Evolutionary conservation across 1,140 invertebrate genomes (phyloP), one percentile per base, ranked within the genome.

Genomic region (Nixonia krombeini): DNA sequence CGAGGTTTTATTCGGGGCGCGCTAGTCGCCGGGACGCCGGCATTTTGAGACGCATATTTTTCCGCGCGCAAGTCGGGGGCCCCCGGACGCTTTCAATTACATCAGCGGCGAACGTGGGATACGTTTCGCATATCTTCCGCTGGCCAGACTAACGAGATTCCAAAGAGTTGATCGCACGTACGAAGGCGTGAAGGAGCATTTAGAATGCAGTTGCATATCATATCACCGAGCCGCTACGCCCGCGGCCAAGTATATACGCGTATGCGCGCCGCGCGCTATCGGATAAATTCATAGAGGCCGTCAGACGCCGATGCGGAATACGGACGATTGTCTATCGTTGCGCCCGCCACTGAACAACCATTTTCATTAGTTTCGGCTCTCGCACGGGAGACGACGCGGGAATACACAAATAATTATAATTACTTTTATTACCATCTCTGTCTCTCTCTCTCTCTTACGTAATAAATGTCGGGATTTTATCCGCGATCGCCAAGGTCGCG

Each of bases 51-150:
- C 16, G 37, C n/a, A n/a, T n/a, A n/a, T n/a, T n/a, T n/a, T n/a
- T n/a, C n/a, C n/a, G n/a, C n/a, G n/a, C n/a, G n/a, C n/a, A n/a
- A n/a, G n/a, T n/a, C n/a, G n/a, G n/a, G n/a, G n/a, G n/a, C n/a
- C n/a, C n/a, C n/a, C n/a, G n/a, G n/a, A n/a, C n/a, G n/a, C n/a
- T n/a, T n/a, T n/a, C n/a, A n/a, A n/a, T 31, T 46, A 44, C 18
- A 25, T 37, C 28, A 23, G 26, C 8, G 26, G 7, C 8, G 37
- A 15, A 46, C 44, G 44, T 46, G 44, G 28, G 26, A 46, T 46
- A 31, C n/a, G n/a, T n/a, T n/a, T n/a, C n/a, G n/a, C 26, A 46
- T 59, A 46, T 52, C 31, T 62, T 47, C 58, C 49, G 49, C 45
- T 52, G 51, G 42, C 21, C 13, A 31, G 12, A 25, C 49, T 47